A percentile compares a stretch with the other conserved stretches of the same genome.
Conservation (phyloP, 2,888 invertebrate genomes). For the Chirona hameri region DNA sequence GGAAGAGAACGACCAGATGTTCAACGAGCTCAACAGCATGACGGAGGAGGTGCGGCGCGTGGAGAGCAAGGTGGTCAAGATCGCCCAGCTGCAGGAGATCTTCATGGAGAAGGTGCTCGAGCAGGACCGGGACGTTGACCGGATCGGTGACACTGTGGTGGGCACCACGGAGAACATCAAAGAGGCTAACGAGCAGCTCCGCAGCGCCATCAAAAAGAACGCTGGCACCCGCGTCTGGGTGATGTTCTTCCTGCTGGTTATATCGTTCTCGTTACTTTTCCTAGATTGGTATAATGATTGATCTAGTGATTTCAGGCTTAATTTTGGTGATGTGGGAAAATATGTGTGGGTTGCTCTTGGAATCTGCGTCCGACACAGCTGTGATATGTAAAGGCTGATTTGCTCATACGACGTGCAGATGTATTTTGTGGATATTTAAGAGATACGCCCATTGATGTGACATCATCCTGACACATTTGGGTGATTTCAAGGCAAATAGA, state of each 20-base stretch:
- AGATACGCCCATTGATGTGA: too few species aligned
- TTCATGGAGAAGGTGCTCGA: slow-evolving; percentile 92
- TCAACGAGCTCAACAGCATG: slow-evolving; percentile 80
- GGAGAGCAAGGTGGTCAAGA: slow-evolving; percentile 84
- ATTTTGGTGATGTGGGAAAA: too few species aligned
- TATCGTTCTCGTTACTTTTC: slow-evolving; percentile 93
- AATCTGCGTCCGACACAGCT: too few species aligned
- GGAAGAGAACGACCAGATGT: slow-evolving; percentile 80
- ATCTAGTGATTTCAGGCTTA: not conserved
- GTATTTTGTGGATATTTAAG: too few species aligned
- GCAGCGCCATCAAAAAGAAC: slow-evolving; percentile 94
- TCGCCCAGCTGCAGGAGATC: slow-evolving; percentile 89
- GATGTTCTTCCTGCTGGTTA: slow-evolving; percentile 88
- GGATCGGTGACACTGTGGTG: slow-evolving; percentile 81
- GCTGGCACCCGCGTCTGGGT: slow-evolving; percentile 93
- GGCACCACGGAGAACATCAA: slow-evolving; percentile 92
- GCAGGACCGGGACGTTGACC: slow-evolving; percentile 90
- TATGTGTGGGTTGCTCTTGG: too few species aligned
- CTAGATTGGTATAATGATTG: slow-evolving; percentile 90
- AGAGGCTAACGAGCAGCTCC: slow-evolving; percentile 94
- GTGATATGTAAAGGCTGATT: too few species aligned
- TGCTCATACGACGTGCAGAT: too few species aligned
- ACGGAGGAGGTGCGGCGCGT: slow-evolving; percentile 87
- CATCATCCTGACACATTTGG: too few species aligned
- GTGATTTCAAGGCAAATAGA: too few species aligned